Percentiles rank a stretch among this genome's conserved stretches.
These are phyloP conservation scores for Scaptodrosophila lebanonensis DNA, from an alignment of 1,140 invertebrate species.

Conservation along the genomic window DNA sequence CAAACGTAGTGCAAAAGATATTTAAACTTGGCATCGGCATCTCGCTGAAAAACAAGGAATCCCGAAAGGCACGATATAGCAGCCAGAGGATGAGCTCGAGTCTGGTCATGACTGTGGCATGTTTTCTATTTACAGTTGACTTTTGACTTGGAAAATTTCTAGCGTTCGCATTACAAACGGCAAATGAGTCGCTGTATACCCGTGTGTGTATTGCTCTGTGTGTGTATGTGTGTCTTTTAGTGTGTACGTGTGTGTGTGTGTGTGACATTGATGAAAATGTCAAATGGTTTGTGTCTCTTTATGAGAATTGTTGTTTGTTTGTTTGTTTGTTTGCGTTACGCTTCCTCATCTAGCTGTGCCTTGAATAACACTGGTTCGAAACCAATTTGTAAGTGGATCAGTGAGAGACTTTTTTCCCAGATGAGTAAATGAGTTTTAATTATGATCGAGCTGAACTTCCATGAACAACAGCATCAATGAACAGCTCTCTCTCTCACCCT, in stretches of 20 bases:
- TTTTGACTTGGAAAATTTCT: constrained; percentile 29
- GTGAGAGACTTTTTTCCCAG: no score
- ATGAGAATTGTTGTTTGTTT: constrained; percentile 72
- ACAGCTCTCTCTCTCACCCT: no score
- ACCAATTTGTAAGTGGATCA: no score
- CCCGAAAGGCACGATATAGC: no score
- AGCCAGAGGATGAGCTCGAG: no score
- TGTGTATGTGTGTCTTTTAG: constrained; percentile 19
- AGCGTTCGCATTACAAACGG: constrained; percentile 61
- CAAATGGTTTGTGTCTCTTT: constrained; percentile 71
- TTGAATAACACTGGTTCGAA: no score
- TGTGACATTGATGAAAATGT: constrained; percentile 62
- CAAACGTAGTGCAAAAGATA: constrained; percentile 18
- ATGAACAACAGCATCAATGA: no score
- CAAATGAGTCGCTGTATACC: constrained; percentile 47
- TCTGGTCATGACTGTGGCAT: constrained; percentile 4
- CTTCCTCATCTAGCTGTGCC: constrained; percentile 53
- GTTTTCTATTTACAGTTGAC: constrained; percentile 48
- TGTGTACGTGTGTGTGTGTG: constrained; percentile 29
- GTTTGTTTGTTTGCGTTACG: constrained; percentile 49
- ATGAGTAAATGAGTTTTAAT: no score
- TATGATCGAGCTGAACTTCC: no score
- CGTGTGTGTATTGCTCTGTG: neutral
- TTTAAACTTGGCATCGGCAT: constrained; percentile 45
- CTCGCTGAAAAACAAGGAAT: constrained; percentile 45